Percentiles rank a stretch among this genome's conserved stretches.
Evolutionary conservation across 2,888 invertebrate genomes (phyloP).

Genomic region (Oxycera nigricornis): DNA sequence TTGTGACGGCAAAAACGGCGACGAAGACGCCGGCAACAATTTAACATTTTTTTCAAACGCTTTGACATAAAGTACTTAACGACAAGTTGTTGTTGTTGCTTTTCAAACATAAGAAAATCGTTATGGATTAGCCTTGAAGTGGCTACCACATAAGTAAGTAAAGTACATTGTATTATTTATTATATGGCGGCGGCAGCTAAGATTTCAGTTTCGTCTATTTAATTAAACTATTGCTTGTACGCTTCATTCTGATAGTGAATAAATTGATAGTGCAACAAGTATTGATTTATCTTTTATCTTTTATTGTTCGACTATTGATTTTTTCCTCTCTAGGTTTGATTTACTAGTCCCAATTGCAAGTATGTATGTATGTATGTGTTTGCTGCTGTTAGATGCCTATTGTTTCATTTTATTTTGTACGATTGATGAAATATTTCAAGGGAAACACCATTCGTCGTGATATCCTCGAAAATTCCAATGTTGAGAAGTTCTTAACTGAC

Average conservation of each 20-base stretch:
- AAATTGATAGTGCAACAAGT: not conserved
- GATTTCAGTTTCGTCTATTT: not conserved
- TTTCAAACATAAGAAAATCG: not conserved
- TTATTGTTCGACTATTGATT: not conserved
- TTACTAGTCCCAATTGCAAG: not conserved
- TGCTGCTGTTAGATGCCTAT: not conserved
- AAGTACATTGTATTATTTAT: not conserved
- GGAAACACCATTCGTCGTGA: conserved; percentile 2
- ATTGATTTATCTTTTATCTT: not conserved
- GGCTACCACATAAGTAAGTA: conserved; percentile 6
- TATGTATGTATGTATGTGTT: not conserved
- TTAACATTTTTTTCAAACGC: not conserved
- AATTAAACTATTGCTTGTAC: not conserved
- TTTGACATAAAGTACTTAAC: conserved; percentile 2
- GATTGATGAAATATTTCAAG: conserved; percentile 4
- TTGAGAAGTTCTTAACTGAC: not conserved
- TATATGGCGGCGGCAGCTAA: not conserved
- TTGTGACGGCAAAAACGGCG: too few species aligned
- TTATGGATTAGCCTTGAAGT: conserved; percentile 22
- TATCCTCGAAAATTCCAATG: conserved; percentile 2
- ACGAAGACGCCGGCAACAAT: too few species aligned
- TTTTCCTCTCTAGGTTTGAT: not conserved
- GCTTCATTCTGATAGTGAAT: not conserved
- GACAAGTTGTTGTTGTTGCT: not conserved
- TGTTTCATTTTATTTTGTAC: not conserved